Base-by-base conservation (phyloP, 2,888 invertebrate species). In the Hydraecia micacea region DNA sequence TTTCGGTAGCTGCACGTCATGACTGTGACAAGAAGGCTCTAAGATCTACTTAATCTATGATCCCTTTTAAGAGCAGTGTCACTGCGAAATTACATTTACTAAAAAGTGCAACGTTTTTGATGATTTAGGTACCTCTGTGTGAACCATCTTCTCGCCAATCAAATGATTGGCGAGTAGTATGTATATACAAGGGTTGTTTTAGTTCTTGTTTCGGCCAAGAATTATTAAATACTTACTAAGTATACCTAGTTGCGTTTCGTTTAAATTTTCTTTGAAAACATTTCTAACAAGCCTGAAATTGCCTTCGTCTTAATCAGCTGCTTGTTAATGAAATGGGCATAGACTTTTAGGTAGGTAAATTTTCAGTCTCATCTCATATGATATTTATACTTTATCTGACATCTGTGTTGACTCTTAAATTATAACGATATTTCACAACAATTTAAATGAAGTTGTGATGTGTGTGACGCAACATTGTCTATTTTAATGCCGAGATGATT, bases 401-500 rank as follows among this genome's bases (percentile, higher is more conserved):
- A n/a, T n/a, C 74, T 63, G 2, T 73, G 70, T 78, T 83, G 60
- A 82, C 65, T 62, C 46, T 58, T 18, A 62, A 73, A 73, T n/a
- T 39, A n/a, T 66, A 36, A 65, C 49, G 5, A 74, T 71, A 63
- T 83, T 79, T 79, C 67, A 58, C 42, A 74, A 82, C 49, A 63
- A 13, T 62, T 52, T 39, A 15, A 32, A 36, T 42, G 21, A 49
- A 46, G 9, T 55, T 55, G 11, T 82, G n/a, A n/a, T n/a, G n/a
- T n/a, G n/a, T n/a, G n/a, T n/a, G 79, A 68, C 74, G 79, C 71
- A 71, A 79, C 3, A 5, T 55, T 67, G 63, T 46, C 52, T 70
- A 76, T 83, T 68, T 71, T 68, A 58, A 32, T 79, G 32, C 36
- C 28, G 60, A 72, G 65, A 66, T 79, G 28, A 70, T 72, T 58